Conservation (phyloP, 1,140 invertebrate species). For the Drosophila mayri region DNA sequence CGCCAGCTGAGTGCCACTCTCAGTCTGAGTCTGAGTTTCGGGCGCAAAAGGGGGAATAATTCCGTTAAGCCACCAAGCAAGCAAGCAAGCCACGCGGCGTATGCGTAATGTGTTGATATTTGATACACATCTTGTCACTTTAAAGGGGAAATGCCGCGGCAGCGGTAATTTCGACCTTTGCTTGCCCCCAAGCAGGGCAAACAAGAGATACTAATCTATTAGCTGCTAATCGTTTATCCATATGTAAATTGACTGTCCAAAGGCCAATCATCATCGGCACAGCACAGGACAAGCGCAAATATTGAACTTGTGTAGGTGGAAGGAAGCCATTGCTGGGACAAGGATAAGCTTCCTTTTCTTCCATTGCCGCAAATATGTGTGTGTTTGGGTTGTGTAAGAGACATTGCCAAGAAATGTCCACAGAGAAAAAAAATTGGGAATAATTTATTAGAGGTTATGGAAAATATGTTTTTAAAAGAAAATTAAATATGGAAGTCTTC, state of each 20-base stretch:
- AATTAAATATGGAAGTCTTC: too few species aligned
- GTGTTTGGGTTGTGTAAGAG: neutral
- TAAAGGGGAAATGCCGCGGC: slow-evolving; percentile 27
- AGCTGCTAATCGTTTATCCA: slow-evolving; percentile 75
- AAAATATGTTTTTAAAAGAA: too few species aligned
- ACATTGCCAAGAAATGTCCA: slow-evolving; percentile 12
- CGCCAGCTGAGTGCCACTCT: slow-evolving; percentile 60
- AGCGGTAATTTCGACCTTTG: slow-evolving; percentile 29
- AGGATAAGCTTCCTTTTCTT: slow-evolving; percentile 20
- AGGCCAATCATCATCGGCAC: slow-evolving; percentile 49
- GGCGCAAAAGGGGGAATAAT: neutral
- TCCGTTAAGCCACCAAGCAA: neutral
- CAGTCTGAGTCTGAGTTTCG: slow-evolving; percentile 16
- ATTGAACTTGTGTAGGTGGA: slow-evolving; percentile 57
- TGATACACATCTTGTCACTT: slow-evolving; percentile 56
- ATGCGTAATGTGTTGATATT: slow-evolving; percentile 57
- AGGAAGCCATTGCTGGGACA: slow-evolving; percentile 25
- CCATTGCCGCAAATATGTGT: slow-evolving; percentile 14
- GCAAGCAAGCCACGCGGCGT: slow-evolving; percentile 31
- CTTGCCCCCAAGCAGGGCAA: slow-evolving; percentile 26
- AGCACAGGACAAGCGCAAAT: slow-evolving; percentile 57
- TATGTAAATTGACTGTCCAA: slow-evolving; percentile 73
- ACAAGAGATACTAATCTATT: slow-evolving; percentile 76
- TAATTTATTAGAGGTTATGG: too few species aligned
- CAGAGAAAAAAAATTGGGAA: neutral